Conservation (phyloP, 2,797 vertebrate genomes). For the Steatocranus sp. region DNA sequence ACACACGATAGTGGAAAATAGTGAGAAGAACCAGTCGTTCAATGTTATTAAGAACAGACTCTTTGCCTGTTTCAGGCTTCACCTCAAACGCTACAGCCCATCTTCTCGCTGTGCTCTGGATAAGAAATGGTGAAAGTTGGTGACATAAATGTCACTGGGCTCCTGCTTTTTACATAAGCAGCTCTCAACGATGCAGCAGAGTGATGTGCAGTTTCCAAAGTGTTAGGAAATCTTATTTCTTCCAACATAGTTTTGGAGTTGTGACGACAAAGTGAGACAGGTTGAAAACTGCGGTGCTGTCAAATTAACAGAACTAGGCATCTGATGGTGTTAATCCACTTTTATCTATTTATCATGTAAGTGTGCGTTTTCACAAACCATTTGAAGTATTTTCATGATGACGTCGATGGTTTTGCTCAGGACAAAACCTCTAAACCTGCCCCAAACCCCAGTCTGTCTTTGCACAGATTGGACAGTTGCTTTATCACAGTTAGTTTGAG, state of each 20-base stretch:
- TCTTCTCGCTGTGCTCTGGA: background rate
- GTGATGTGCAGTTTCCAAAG: background rate
- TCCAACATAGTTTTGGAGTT: background rate
- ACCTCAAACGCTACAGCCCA: background rate
- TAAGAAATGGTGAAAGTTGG: background rate
- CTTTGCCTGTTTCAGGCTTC: rapidly evolving
- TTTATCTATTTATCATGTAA: rapidly evolving
- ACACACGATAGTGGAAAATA: background rate
- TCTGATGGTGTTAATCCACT: background rate
- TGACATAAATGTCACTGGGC: background rate
- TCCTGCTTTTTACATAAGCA: background rate
- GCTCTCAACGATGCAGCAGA: background rate
- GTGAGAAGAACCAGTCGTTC: background rate
- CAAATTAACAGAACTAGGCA: rapidly evolving
- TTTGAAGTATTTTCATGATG: background rate
- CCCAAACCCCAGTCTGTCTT: background rate
- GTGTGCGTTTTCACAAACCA: background rate
- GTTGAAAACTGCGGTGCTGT: background rate
- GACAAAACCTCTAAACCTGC: background rate
- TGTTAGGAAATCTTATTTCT: background rate
- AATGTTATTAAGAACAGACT: background rate
- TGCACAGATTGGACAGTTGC: background rate
- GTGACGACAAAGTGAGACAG: background rate
- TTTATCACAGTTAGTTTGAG: background rate
- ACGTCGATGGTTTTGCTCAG: background rate